Percentiles rank a stretch among this genome's conserved stretches.
Conservation (phyloP, 2,797 vertebrate species). For the Glossophaga mutica region DNA sequence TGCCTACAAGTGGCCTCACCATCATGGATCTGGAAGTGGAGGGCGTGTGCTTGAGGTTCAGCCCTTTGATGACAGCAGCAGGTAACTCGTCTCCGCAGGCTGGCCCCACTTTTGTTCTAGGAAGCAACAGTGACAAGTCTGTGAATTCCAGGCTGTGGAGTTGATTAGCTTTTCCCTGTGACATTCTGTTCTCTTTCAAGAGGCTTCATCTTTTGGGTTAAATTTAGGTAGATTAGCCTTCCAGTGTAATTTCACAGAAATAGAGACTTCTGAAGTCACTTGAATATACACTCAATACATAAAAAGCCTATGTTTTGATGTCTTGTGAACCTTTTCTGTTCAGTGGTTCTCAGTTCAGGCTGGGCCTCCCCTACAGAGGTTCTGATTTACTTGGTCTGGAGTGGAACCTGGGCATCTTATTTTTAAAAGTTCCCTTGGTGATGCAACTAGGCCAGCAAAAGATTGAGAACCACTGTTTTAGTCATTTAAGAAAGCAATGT, state of each 20-base stretch:
- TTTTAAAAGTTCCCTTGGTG: not conserved
- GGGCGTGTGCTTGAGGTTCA: conserved; percentile 92
- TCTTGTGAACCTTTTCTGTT: not conserved
- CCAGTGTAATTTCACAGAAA: not conserved
- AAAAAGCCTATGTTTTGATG: not conserved
- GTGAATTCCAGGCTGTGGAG: not conserved
- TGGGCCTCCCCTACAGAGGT: not conserved
- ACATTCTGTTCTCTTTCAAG: not conserved
- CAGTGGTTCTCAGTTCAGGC: not conserved
- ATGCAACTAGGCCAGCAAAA: not conserved
- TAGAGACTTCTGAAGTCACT: not conserved
- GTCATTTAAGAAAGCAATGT: not conserved
- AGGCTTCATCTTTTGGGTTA: not conserved
- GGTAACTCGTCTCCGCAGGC: conserved; percentile 78
- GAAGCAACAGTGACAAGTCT: not conserved
- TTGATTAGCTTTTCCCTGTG: not conserved
- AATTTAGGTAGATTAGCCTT: not conserved
- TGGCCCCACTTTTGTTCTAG: not conserved
- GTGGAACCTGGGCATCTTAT: not conserved
- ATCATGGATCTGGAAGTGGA: conserved; percentile 94
- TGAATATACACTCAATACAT: not conserved
- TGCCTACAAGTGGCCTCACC: conserved; percentile 90
- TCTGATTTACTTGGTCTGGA: not conserved
- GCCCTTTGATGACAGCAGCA: conserved; percentile 93
- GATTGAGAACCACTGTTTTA: not conserved